Evolutionary conservation across 2,888 invertebrate genomes (phyloP).

Genomic region (Iphiclides podalirius): DNA sequence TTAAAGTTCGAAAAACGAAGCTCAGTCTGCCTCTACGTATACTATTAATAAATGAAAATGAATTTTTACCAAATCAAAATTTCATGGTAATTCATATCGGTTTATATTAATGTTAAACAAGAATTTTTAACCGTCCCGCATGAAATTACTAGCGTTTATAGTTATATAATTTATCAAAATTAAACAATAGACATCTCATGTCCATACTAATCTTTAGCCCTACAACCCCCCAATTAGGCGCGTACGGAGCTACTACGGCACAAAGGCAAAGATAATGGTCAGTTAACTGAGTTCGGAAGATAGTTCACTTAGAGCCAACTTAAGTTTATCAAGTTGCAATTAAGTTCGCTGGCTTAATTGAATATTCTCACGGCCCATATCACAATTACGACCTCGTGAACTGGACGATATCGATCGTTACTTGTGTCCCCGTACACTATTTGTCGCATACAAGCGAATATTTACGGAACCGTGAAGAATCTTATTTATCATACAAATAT

Average conservation of each 20-base stretch:
- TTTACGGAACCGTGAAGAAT: not conserved
- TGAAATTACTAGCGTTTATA: too few species aligned
- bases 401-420: slow-evolving; percentile 58
- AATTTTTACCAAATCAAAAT: too few species aligned
- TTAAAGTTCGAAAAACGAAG: too few species aligned
- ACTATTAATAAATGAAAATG: too few species aligned
- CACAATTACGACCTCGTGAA: slow-evolving; percentile 73
- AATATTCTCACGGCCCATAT: slow-evolving; percentile 75
- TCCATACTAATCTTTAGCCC: slow-evolving; percentile 39
- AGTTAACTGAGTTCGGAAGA: slow-evolving; percentile 78
- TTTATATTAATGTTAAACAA: too few species aligned
- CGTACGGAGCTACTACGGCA: slow-evolving; percentile 60
- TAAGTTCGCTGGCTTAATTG: slow-evolving; percentile 73
- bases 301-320: slow-evolving; percentile 76
- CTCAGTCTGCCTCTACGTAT: too few species aligned
- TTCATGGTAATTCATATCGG: too few species aligned
- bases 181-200: slow-evolving; percentile 22
- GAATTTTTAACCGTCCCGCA: too few species aligned
- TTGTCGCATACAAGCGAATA: not conserved
- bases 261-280: slow-evolving; percentile 80
- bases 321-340: slow-evolving; percentile 78
- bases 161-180: too few species aligned
- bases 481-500: too few species aligned
- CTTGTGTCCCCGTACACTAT: slow-evolving; percentile 20
- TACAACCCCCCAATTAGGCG: slow-evolving; percentile 71